A percentile compares a stretch with the other conserved stretches of the same genome.
Evolutionary conservation across 2,797 vertebrate genomes (phyloP).

Genomic region (Borostomias antarcticus): DNA sequence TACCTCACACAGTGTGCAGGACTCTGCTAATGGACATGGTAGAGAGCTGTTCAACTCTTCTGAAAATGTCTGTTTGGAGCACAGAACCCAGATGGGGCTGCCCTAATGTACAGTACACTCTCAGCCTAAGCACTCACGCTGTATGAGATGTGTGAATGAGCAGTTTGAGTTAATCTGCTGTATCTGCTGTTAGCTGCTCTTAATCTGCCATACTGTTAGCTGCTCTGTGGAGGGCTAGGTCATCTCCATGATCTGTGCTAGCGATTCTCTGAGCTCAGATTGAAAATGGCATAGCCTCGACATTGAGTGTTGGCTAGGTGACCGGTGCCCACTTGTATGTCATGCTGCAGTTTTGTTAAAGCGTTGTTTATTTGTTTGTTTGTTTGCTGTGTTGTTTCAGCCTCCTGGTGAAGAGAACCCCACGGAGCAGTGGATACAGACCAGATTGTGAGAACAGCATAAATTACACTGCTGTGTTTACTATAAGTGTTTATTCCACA

Average conservation of each 20-base stretch:
- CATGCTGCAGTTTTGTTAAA: no score
- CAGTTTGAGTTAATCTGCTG: conserved; percentile 71
- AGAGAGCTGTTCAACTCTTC: not conserved
- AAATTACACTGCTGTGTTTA: not conserved
- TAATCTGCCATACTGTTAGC: conserved; percentile 64
- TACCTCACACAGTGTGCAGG: not conserved
- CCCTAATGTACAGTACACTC: conserved; percentile 31
- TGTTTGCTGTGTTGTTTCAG: conserved; percentile 51
- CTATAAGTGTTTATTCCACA: no score
- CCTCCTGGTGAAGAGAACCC: conserved; percentile 83
- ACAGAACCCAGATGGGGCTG: conserved; percentile 3
- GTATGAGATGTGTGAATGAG: conserved; percentile 58
- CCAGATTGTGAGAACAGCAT: conserved; percentile 79
- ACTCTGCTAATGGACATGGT: not conserved
- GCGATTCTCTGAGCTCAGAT: conserved; percentile 14
- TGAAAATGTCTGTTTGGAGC: not conserved
- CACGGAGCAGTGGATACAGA: conserved; percentile 80
- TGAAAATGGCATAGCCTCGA: conserved; percentile 20
- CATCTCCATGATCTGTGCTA: conserved; percentile 23
- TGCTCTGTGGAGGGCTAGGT: conserved; percentile 33
- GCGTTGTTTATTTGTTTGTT: no score
- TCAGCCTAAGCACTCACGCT: conserved; percentile 45
- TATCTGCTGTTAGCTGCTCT: conserved; percentile 58
- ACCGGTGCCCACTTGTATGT: no score
- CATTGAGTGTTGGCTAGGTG: no score